phyloP scores from a whole-genome alignment of 2,888 invertebrate genomes.

The Marasmarcha lunaedactyla region DNA sequence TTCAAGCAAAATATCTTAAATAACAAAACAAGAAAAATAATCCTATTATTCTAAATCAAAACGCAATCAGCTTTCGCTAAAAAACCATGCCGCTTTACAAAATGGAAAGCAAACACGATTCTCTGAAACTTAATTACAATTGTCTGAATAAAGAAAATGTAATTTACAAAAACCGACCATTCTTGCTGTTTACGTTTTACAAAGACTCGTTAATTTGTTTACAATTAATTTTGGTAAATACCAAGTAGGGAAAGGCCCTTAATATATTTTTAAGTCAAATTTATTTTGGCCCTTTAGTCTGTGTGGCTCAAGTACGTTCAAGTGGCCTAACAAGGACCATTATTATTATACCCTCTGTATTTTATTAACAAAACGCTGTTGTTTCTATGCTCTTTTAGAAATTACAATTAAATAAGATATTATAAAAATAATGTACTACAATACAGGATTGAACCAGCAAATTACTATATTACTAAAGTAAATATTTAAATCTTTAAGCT shows the following conservation, averaged over 20 bases:
- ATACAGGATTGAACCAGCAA: no score
- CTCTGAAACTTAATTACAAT: slow-evolving; percentile 10
- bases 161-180: slow-evolving; percentile 10
- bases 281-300: not conserved
- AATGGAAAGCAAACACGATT: slow-evolving; percentile 8
- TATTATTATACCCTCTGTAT: no score
- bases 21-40: no score
- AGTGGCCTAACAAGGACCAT: no score
- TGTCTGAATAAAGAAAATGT: slow-evolving; percentile 16
- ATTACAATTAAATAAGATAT: no score
- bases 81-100: no score
- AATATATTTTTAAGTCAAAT: not conserved
- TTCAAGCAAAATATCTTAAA: no score
- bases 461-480: no score
- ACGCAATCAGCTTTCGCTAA: not conserved
- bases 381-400: no score
- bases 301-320: not conserved
- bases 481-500: no score
- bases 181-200: slow-evolving; percentile 9
- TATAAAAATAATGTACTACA: no score
- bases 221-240: slow-evolving; percentile 32
- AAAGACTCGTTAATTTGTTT: slow-evolving; percentile 30
- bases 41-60: slow-evolving; percentile 15
- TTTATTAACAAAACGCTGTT: no score
- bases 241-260: slow-evolving; percentile 14